Percentiles rank a stretch among this genome's conserved stretches.
phyloP scores from a whole-genome alignment of 2,797 vertebrate genomes.

The Periparus ater region DNA sequence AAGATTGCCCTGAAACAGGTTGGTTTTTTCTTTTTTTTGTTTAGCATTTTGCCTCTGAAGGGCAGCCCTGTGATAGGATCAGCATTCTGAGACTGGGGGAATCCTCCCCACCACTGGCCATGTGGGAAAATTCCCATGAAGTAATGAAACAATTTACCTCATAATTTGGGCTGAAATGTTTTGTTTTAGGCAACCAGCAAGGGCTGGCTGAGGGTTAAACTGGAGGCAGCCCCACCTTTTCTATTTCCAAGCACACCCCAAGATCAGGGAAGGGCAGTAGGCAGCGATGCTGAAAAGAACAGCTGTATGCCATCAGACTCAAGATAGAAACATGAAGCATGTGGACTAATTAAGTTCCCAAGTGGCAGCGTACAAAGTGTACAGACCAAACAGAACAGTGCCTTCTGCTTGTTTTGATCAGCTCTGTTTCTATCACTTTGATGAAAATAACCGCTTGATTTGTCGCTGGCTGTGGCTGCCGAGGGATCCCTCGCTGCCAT shows the following conservation, averaged over 20 bases:
- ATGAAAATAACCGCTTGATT: neutral
- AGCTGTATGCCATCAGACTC: slow-evolving; percentile 48
- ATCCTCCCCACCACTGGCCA: neutral
- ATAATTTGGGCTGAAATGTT: neutral
- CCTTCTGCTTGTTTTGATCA: slow-evolving; percentile 60
- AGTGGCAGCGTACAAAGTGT: slow-evolving; percentile 36
- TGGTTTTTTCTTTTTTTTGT: neutral
- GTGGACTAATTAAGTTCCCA: slow-evolving; percentile 44
- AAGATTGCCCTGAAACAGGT: neutral
- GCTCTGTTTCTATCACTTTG: slow-evolving; percentile 11
- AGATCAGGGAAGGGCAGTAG: neutral
- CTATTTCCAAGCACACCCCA: neutral
- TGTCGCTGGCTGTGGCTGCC: neutral
- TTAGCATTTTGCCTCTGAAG: neutral
- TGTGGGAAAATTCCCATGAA: neutral
- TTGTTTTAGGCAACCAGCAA: neutral
- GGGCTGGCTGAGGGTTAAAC: neutral
- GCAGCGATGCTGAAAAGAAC: neutral
- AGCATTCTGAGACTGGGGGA: neutral
- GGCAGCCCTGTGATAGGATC: rapidly evolving
- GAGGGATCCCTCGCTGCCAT: neutral
- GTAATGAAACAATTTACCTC: neutral
- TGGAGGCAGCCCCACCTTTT: rapidly evolving
- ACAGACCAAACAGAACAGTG: slow-evolving; percentile 22
- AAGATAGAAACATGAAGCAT: slow-evolving; percentile 47